These are phyloP conservation scores for Protomyctophum bolini DNA, from an alignment of 2,113 vertebrate species.

Conservation along the genomic window DNA sequence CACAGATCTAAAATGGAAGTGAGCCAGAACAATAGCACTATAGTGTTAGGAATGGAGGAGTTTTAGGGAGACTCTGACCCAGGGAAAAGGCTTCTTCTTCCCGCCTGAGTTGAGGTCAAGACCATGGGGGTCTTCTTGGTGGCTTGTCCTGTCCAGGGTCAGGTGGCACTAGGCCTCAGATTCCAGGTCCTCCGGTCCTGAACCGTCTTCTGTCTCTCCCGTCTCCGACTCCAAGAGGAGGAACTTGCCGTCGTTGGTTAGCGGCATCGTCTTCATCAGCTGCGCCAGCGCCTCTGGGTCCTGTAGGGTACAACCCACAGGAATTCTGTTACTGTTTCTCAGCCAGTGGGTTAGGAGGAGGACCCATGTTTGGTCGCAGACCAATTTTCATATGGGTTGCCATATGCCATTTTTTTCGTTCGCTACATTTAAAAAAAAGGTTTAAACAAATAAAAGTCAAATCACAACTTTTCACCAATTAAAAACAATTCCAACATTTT, in stretches of 20 bases:
- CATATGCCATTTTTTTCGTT: no score
- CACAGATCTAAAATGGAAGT: no score
- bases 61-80: conserved; percentile 21
- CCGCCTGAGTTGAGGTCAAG: neutral
- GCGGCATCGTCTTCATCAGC: conserved; percentile 90
- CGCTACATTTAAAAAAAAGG: no score
- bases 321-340: neutral
- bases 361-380: no score
- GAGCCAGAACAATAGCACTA: no score
- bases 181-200: conserved; percentile 83
- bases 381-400: no score
- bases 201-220: conserved; percentile 69
- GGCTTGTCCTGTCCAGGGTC: conserved; percentile 2
- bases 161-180: conserved; percentile 85
- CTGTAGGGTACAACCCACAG: conserved; percentile 63
- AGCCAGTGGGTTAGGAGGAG: neutral
- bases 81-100: conserved; percentile 6
- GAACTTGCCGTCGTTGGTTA: conserved; percentile 94
- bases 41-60: conserved; percentile 17
- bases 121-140: neutral
- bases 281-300: conserved; percentile 92
- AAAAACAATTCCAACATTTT: no score
- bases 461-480: no score
- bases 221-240: conserved; percentile 84
- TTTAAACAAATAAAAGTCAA: no score